phyloP scores from a whole-genome alignment of 2,888 invertebrate species.

The Argyresthia albistria region DNA sequence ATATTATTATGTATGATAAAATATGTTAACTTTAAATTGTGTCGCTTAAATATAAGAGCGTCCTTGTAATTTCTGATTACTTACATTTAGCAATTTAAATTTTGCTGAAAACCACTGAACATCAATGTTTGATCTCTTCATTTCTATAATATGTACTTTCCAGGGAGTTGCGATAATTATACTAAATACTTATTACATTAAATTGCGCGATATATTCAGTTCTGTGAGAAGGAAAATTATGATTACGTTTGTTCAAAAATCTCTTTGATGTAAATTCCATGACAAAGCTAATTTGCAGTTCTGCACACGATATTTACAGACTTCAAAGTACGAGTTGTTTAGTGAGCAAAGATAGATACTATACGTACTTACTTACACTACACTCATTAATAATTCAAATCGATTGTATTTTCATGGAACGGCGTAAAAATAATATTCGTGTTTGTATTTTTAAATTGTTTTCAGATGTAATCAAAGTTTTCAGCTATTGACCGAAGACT shows the following conservation, averaged over 20 bases:
- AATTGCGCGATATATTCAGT: conserved; percentile 14
- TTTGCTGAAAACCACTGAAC: neutral
- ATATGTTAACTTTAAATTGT: too few relatives aligned
- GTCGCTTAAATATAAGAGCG: too few relatives aligned
- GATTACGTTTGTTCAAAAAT: conserved; percentile 24
- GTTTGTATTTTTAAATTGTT: neutral
- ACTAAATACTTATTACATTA: conserved; percentile 3
- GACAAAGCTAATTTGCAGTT: conserved; percentile 25
- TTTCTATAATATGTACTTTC: neutral
- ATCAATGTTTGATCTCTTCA: neutral
- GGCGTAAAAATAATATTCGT: neutral
- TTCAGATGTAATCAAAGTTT: too few relatives aligned
- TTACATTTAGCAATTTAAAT: neutral
- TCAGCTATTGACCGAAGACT: too few relatives aligned
- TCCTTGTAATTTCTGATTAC: neutral
- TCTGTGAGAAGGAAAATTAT: conserved; percentile 32
- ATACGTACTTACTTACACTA: neutral
- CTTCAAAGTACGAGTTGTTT: too few relatives aligned
- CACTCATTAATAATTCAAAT: conserved; percentile 13
- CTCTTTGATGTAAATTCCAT: conserved; percentile 31
- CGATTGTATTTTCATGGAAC: neutral
- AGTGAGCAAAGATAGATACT: neutral
- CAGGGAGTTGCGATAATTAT: conserved; percentile 8
- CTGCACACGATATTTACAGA: too few relatives aligned
- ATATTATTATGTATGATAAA: too few relatives aligned